Base-by-base conservation (phyloP, 2,888 invertebrate genomes). In the Melikaiella ostensackeni region DNA sequence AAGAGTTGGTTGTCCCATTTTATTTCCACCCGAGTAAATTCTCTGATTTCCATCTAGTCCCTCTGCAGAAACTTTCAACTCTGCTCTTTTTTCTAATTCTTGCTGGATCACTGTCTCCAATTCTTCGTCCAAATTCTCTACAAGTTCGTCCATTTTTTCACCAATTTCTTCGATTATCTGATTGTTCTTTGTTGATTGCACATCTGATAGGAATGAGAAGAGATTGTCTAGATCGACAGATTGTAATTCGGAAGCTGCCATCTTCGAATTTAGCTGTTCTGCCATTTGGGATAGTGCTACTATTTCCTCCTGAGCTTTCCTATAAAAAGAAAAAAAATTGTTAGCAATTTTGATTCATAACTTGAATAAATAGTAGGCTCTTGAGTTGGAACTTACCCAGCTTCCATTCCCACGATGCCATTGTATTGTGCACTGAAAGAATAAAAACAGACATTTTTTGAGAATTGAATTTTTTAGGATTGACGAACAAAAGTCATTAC, bases 141-240 rank as follows among this genome's bases (percentile, higher is more conserved):
- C 96, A 5, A 97, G 93, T 84, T 96, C 94, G 88, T 96, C 95
- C 96, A 97, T 97, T 86, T 95, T 95, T 87, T 96, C 96, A 0
- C 96, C 96, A 61, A 97, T 96, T 92, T 97, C 97, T 19, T 97
- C 96, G 76, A 97, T 95, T 24, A 95, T 92, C 70, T 94, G 94
- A 82, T 95, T 95, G 82, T 93, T 93, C 86, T 93, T 94, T 19
- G 92, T 93, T 88, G 91, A 94, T 64, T 92, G 92, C 66, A 96
- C 95, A 85, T 97, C 97, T 0, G 97, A 96, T 30, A 98, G 93
- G 92, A 98, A 98, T 78, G 97, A 97, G 92, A 98, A 98, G 86
- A 98, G 92, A 91, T 97, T 97, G 91, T 98, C 98, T 86, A 98
- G 92, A 90, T 97, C 97, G 0, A 97, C 96, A 0, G 96, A 95